These are phyloP conservation scores for Sigmodon hispidus DNA, from an alignment of 2,113 vertebrate species.

Conservation along the genomic window DNA sequence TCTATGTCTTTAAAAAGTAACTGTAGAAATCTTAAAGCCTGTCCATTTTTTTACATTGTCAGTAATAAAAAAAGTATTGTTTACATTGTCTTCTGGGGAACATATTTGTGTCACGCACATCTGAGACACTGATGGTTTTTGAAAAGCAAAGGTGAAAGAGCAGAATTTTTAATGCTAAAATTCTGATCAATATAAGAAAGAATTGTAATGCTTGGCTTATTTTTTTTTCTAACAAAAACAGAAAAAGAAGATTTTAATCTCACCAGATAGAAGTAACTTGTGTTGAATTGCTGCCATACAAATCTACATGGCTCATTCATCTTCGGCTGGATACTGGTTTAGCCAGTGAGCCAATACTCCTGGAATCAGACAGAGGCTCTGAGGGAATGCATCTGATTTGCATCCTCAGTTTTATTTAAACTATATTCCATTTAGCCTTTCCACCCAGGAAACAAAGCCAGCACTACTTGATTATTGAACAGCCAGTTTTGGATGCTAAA, in stretches of 20 bases:
- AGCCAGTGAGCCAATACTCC: constrained; percentile 64
- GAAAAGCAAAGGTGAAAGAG: constrained; percentile 64
- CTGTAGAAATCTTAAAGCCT: constrained; percentile 58
- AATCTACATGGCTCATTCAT: constrained; percentile 78
- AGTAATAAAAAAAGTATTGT: constrained; percentile 1
- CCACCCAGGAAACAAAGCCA: constrained; percentile 73
- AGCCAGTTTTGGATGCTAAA: constrained; percentile 54
- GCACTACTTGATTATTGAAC: constrained; percentile 64
- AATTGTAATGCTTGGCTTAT: constrained; percentile 65
- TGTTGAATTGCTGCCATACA: constrained; percentile 64
- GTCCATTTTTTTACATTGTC: constrained; percentile 46
- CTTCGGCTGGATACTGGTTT: constrained; percentile 54
- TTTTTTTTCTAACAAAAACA: constrained; percentile 75
- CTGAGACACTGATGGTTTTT: constrained; percentile 54
- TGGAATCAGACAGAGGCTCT: constrained; percentile 67
- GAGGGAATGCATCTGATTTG: constrained; percentile 78
- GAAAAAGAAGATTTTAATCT: constrained; percentile 46
- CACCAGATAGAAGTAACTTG: constrained; percentile 60
- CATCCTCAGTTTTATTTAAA: constrained; percentile 79
- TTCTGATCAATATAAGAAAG: constrained; percentile 59
- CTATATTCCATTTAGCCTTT: constrained; percentile 76
- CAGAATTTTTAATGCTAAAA: constrained; percentile 65
- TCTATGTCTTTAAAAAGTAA: constrained; percentile 69
- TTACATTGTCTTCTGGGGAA: background rate
- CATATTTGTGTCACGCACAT: constrained; percentile 36